Conservation (phyloP, 2,113 vertebrate species). For the Proteles cristata region DNA sequence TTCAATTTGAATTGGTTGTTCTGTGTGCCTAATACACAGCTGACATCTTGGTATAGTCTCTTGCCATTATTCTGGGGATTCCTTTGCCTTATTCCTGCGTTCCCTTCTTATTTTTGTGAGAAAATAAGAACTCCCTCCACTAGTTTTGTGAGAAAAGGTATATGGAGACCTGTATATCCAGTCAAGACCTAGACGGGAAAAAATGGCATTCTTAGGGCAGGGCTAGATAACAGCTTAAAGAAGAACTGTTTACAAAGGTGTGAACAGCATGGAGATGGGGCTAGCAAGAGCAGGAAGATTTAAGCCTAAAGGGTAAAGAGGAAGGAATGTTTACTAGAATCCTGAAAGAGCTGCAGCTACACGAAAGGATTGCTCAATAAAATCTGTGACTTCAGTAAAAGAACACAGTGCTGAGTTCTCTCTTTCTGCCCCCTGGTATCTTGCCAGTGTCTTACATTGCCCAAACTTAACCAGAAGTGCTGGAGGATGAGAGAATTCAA, state of each 20-base stretch:
- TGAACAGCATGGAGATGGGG: background rate
- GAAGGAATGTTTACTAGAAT: background rate
- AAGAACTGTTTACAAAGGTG: background rate
- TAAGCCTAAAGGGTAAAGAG: background rate
- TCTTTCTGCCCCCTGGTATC: background rate
- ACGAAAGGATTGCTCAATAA: background rate
- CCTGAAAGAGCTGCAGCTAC: background rate
- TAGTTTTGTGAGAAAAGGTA: conserved; percentile 7
- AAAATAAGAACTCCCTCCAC: background rate
- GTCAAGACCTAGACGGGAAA: background rate
- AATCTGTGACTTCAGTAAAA: background rate
- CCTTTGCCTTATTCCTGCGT: background rate
- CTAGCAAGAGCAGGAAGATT: background rate
- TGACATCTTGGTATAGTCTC: background rate
- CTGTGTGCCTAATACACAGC: background rate
- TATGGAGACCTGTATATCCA: background rate
- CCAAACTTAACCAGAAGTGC: background rate
- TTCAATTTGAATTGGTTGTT: background rate
- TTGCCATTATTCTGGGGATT: background rate
- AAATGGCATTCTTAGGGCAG: background rate
- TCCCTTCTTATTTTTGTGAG: conserved; percentile 15
- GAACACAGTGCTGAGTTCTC: background rate
- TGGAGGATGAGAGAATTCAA: background rate
- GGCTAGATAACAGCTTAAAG: background rate
- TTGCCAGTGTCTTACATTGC: background rate